Evolutionary conservation across 2,888 invertebrate species (phyloP), one percentile per base, ranked within the genome.

Genomic region (Trichacis sp.): DNA sequence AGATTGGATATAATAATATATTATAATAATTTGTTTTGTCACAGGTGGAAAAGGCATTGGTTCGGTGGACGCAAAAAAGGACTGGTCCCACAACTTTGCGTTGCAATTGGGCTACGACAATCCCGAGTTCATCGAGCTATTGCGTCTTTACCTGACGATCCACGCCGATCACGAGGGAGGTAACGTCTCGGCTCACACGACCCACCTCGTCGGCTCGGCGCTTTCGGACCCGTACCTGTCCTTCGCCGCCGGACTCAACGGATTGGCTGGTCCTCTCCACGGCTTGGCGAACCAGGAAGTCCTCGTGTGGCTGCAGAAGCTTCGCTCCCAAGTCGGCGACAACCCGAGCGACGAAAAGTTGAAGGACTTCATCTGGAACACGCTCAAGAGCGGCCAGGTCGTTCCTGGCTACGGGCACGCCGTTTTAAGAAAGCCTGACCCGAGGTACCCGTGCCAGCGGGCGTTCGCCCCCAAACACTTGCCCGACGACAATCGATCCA

Each of bases 391-490:
- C 64, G 97, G 97, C 69, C 96, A 96, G 85, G 97, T 97, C n/a
- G 94, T 98, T 42, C 97, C 97, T 51, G 97, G 97, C 47, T 97
- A 96, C 82, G 97, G 97, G 29, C 97, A 97, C 84, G 97, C 97
- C 73, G 97, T 98, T 1, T 89, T 97, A 70, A 90, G 97, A 76
- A 97, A 97, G 86, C 97, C 97, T 68, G 97, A 97, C 85, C 97
- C 88, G 73, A 93, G 88, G 80, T 98, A 97, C 86, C 92, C 92
- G 8, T 96, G 96, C 86, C 97, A 97, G 86, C 89, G 96, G 73
- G 96, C 97, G 84, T 97, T 97, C 85, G 96, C 97, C 15, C 87
- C 94, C 78, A 96, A 97, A 85, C 95, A 97, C 85, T 86, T 97
- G 79, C 97, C 97, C 53, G 90, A 97, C 78, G 97, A 97, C 85